Percentiles rank a stretch among this genome's conserved stretches.
phyloP scores from a whole-genome alignment of 2,888 invertebrate genomes.

The Byasa hedistus region DNA sequence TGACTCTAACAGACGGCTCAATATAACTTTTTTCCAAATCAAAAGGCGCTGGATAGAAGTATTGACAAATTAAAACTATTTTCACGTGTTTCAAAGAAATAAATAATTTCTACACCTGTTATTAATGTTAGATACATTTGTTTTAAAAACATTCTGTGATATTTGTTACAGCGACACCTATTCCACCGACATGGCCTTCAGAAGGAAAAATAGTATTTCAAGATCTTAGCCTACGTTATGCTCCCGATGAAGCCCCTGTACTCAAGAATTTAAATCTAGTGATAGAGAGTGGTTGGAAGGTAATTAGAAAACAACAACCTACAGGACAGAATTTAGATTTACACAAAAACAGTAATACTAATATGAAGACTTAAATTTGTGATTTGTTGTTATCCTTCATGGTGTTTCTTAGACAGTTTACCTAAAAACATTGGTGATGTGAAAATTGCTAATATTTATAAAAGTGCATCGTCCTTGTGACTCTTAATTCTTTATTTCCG shows the following conservation, averaged over 20 bases:
- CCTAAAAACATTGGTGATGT: too few relatives aligned
- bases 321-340: background rate
- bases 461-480: background rate
- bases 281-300: conserved; percentile 72
- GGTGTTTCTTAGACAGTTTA: too few relatives aligned
- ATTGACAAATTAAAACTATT: too few relatives aligned
- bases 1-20: too few relatives aligned
- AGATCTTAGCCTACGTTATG: conserved; percentile 82
- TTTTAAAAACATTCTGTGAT: background rate
- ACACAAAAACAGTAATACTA: too few relatives aligned
- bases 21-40: too few relatives aligned
- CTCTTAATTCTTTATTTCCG: background rate
- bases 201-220: conserved; percentile 81
- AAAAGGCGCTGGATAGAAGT: too few relatives aligned
- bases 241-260: conserved; percentile 81
- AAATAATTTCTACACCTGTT: too few relatives aligned
- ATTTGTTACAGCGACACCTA: conserved; percentile 63
- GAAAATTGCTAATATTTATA: background rate
- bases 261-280: conserved; percentile 71
- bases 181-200: conserved; percentile 81
- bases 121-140: too few relatives aligned
- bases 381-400: too few relatives aligned
- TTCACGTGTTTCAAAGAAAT: too few relatives aligned
- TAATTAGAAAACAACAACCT: conserved; percentile 32
- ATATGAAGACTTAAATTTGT: too few relatives aligned